Evolutionary conservation across 2,113 vertebrate genomes (phyloP), one percentile per base, ranked within the genome.

Genomic region (Malurus elegans): DNA sequence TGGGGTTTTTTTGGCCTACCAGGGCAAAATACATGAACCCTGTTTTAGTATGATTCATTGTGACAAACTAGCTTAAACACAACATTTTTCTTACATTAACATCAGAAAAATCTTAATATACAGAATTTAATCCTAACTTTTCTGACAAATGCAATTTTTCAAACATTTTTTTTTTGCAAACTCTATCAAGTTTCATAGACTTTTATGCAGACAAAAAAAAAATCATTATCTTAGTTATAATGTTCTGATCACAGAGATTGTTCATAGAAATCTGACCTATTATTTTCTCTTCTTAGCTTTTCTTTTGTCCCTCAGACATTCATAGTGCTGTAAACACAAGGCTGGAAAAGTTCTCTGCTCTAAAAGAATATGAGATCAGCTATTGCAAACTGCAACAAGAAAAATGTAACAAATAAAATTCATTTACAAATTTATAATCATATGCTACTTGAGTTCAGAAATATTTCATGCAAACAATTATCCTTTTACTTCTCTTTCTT

Each of bases 31-130:
- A 51, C 38, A 91, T 32, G 10, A 96, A 79, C 38, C 31, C 8
- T 61, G 69, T 67, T 93, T 96, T 86, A 84, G 83, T 42, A 90
- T 84, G 18, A 91, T 81, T 83, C 20, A n/a, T 79, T 82, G n/a
- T 44, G 45, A 62, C 48, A 94, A 90, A 94, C 73, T 88, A 80
- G n/a, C 23, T 80, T 94, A 69, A 95, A 87, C 2, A 72, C 16
- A 73, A 12, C 25, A 51, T 69, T 90, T 82, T 96, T 69, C 36
- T 84, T n/a, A 50, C 4, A n/a, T 15, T 42, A 51, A 9, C 20
- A 65, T 36, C 20, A 47, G 50, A 76, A 90, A 78, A 80, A 32
- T 23, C 20, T 24, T 23, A 81, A 61, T 4, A 74, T 15, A 28
- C 1, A 53, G 47, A 51, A 9, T 75, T 61, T 78, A 66, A 86